Conservation (phyloP, 2,797 vertebrate genomes). For the Liasis olivaceus region DNA sequence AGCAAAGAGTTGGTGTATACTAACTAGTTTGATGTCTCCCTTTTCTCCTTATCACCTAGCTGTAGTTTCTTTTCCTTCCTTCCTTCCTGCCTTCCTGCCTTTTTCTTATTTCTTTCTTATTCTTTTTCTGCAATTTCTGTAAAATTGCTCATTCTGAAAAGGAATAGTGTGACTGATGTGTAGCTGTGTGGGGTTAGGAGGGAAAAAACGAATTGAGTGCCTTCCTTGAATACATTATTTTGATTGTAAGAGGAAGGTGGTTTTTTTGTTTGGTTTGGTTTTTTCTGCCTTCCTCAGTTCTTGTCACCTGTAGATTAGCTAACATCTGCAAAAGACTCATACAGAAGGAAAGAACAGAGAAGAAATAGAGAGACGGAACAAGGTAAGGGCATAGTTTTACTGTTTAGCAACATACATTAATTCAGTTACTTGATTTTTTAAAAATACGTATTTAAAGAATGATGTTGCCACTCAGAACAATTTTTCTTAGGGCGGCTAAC, state of each 20-base stretch:
- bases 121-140: too few relatives aligned
- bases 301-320: slow-evolving; percentile 46
- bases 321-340: slow-evolving; percentile 45
- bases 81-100: too few relatives aligned
- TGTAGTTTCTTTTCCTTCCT: too few relatives aligned
- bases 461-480: neutral
- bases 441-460: neutral
- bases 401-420: neutral
- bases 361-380: slow-evolving; percentile 20
- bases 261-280: neutral
- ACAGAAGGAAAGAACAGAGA: slow-evolving; percentile 33
- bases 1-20: neutral
- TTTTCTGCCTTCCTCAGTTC: slow-evolving; percentile 22
- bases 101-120: too few relatives aligned
- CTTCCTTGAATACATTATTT: slow-evolving; percentile 41
- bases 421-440: neutral
- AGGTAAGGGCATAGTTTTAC: slow-evolving; percentile 54
- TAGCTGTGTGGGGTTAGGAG: slow-evolving; percentile 26
- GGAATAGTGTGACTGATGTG: neutral
- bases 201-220: slow-evolving; percentile 28
- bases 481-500: neutral
- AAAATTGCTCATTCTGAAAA: neutral
- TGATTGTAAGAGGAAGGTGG: neutral
- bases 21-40: neutral
- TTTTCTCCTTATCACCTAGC: neutral